Conservation (phyloP, 2,797 vertebrate genomes). For the Gymnocypris eckloni region DNA sequence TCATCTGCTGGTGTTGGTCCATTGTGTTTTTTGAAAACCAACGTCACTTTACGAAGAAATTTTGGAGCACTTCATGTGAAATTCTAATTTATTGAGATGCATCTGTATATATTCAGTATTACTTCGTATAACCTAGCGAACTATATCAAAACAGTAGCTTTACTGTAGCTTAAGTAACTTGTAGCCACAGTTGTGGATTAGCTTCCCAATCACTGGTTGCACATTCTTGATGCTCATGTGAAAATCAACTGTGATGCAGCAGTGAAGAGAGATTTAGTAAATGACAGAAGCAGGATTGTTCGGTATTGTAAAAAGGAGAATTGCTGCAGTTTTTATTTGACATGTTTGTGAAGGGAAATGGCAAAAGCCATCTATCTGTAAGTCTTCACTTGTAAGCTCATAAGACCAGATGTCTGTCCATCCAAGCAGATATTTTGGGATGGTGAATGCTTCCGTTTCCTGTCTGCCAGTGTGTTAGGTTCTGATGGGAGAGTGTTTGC, state of each 20-base stretch:
- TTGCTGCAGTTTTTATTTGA: conserved; percentile 47
- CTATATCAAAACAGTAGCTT: too few relatives aligned
- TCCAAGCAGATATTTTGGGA: conserved; percentile 42
- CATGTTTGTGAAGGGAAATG: conserved; percentile 56
- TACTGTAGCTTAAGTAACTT: too few relatives aligned
- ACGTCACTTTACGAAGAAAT: too few relatives aligned
- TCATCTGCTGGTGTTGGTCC: too few relatives aligned
- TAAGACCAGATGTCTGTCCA: conserved; percentile 41
- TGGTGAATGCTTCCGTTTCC: conserved; percentile 49
- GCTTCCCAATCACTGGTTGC: not conserved
- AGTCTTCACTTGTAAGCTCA: conserved; percentile 26
- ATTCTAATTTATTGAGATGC: too few relatives aligned
- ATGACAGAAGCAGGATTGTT: conserved; percentile 12
- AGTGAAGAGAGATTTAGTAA: conserved; percentile 1
- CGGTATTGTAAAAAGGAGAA: conserved; percentile 20
- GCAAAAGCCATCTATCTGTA: conserved; percentile 44
- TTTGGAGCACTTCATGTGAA: too few relatives aligned
- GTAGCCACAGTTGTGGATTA: not conserved
- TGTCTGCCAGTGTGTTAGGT: conserved; percentile 35
- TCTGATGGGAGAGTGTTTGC: conserved; percentile 46
- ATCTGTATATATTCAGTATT: too few relatives aligned
- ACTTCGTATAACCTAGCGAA: too few relatives aligned
- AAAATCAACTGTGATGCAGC: conserved; percentile 1
- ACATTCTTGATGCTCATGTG: not conserved
- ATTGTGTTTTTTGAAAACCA: too few relatives aligned